Evolutionary conservation across 1,140 invertebrate species (phyloP), one percentile per base, ranked within the genome.

Genomic region (Tribolium castaneum): DNA sequence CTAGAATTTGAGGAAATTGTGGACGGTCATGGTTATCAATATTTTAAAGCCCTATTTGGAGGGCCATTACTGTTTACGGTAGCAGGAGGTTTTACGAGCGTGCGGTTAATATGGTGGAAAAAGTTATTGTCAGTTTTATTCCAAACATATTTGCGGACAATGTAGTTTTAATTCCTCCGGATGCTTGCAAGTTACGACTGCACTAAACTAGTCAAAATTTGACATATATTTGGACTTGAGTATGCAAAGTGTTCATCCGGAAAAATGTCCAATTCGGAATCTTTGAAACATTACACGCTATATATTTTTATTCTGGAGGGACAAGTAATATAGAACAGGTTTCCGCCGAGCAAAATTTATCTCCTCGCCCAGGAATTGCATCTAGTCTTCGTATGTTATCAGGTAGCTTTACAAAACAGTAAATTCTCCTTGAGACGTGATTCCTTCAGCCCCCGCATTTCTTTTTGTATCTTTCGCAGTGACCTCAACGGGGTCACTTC

Each of bases 341-440:
- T 59, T 59, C 54, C 59, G n/a, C 54, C 59, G n/a, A 35, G 59
- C 25, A 35, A 4, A 66, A 66, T 66, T 66, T 66, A 66, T 66
- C 35, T 66, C 59, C 59, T 35, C 59, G 54, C 54, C n/a, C 59
- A 66, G 30, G 30, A 66, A 66, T 66, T 66, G 59, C 59, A 66
- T 66, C 59, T 66, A 66, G 59, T 66, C 59, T 66, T 66, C 59
- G 25, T 66, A 66, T 66, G 59, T 66, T 66, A 66, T 66, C 59
- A 66, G 59, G 59, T 66, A 66, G 59, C 59, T 66, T 66, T 66
- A 66, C 59, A 66, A 66, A 66, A 66, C 59, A 66, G 59, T 66
- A 66, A 66, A 66, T 66, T 66, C 59, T 66, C 12, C 22, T 66
- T 14, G 59, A 66, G 59, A 59, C 59, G 59, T 66, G 59, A 66